Base-by-base conservation (phyloP, 2,888 invertebrate genomes). In the Euplexia lucipara region DNA sequence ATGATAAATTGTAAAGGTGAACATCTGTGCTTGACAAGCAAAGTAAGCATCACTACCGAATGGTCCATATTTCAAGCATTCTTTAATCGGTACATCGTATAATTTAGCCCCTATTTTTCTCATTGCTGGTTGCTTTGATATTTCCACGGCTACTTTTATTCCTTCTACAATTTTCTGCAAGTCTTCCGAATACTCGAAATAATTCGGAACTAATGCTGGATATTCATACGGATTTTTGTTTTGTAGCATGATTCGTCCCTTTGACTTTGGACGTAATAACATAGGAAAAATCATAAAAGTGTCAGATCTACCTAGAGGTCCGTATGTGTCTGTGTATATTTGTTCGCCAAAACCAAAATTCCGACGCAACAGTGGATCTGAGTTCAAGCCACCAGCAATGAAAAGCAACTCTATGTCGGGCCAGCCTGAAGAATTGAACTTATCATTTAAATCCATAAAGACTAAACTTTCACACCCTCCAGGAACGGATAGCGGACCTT, bases 181-280 rank as follows among this genome's bases (percentile, higher is more conserved):
- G 82, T 98, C 98, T 78, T 95, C 94, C 6, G 92, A 75, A 83
- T 93, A 78, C 30, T 96, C 95, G 84, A 98, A 96, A 89, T 98
- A 99, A 86, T 97, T 98, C 0, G 98, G 97, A 76, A 98, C 96
- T 57, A 98, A 95, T 18, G 96, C 91, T 0, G 98, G 98, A 81
- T 97, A 96, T 0, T 96, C 95, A 75, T 96, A 96, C 0, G 98
- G 98, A 88, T 98, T 96, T 64, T 92, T 96, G 9, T 96, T 97
- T 83, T 95, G 96, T 14, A 98, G 93, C 87, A 93, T 95, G 0
- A 98, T 88, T 65, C 96, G 92, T 0, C 98, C 97, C 73, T 95
- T 95, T 12, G 97, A 97, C 84, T 96, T 96, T 0, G 98, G 97
- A 71, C 97, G 95, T 88, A 97, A 96, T 42, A 97, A 86, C 92